These are phyloP conservation scores for Leucania comma DNA, from an alignment of 2,888 invertebrate species.

Conservation along the genomic window DNA sequence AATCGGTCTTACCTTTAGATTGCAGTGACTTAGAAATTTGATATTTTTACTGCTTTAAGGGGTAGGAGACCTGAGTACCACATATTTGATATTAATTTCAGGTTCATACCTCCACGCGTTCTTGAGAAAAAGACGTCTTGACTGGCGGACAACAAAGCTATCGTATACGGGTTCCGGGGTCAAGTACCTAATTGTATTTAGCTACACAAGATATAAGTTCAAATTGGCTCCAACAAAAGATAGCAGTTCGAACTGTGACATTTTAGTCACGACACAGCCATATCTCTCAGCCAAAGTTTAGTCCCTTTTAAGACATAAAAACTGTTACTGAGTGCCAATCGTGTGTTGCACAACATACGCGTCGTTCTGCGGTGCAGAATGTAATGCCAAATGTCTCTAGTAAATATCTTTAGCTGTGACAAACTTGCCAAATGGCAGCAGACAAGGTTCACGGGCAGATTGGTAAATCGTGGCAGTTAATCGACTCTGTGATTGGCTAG, in stretches of 20 bases:
- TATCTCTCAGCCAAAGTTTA: constrained; percentile 6
- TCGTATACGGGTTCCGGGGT: no score
- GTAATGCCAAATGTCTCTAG: constrained; percentile 67
- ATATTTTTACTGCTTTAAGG: no score
- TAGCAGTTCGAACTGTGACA: not conserved
- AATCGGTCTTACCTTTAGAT: no score
- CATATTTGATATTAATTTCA: no score
- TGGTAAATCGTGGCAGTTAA: constrained; percentile 55
- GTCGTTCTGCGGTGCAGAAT: constrained; percentile 51
- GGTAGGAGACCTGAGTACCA: no score
- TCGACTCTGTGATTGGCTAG: constrained; percentile 21
- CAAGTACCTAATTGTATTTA: no score
- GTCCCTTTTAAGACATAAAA: constrained; percentile 30
- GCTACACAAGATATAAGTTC: not conserved
- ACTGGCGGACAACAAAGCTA: no score
- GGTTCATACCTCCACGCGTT: no score
- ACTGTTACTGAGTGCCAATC: constrained; percentile 44
- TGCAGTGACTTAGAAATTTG: no score
- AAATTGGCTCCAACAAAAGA: not conserved
- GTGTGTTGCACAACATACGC: constrained; percentile 48
- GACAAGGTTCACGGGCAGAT: constrained; percentile 75
- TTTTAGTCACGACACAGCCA: not conserved
- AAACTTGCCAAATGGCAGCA: constrained; percentile 73
- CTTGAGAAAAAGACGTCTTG: no score
- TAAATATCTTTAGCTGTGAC: constrained; percentile 71